Percentiles rank a stretch among this genome's conserved stretches.
These are phyloP conservation scores for Hippopotamyrus pictus DNA, from an alignment of 2,797 vertebrate genomes.

Conservation along the genomic window DNA sequence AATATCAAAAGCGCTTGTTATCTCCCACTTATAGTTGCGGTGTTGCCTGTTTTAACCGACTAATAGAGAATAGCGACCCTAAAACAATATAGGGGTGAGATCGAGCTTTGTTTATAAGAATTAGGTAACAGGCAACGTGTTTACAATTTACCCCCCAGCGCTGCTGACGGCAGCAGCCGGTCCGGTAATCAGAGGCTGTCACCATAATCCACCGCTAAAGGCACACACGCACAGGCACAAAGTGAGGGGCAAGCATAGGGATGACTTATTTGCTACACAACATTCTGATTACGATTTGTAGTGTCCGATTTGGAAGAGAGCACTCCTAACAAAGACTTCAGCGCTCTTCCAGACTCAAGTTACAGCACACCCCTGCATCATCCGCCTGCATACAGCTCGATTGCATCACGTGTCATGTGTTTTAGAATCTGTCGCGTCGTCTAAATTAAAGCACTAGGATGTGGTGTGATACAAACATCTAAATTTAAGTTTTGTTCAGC, in stretches of 20 bases:
- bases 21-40: background rate
- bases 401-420: conserved; percentile 2
- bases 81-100: background rate
- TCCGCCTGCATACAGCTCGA: background rate
- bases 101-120: background rate
- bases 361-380: background rate
- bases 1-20: background rate
- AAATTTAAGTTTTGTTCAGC: conserved; percentile 33
- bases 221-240: background rate
- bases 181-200: background rate
- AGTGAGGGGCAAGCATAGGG: background rate
- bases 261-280: background rate
- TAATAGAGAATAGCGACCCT: background rate
- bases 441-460: conserved; percentile 39
- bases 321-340: conserved; percentile 4
- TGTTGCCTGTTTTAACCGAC: background rate
- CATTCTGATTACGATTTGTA: background rate
- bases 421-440: conserved; percentile 35
- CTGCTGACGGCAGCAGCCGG: background rate
- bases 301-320: background rate
- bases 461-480: conserved; percentile 39
- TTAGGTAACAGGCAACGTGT: background rate
- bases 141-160: background rate
- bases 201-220: background rate
- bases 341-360: background rate